Conservation (phyloP, 2,888 invertebrate species). For the Drosophila diplacantha region DNA sequence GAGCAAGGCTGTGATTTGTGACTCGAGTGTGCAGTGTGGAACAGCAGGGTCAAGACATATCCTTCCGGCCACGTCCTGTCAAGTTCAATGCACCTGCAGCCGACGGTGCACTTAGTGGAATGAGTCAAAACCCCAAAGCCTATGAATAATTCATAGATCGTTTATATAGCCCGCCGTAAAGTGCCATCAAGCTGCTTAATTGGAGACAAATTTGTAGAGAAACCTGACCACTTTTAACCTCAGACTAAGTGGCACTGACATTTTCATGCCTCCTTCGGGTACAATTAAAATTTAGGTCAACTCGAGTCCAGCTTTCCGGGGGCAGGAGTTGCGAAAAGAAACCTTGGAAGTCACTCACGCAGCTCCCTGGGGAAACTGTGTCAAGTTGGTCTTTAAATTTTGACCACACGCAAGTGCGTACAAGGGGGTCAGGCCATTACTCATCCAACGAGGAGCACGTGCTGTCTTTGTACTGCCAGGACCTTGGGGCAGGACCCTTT, state of each 20-base stretch:
- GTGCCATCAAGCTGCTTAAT: conserved; percentile 6
- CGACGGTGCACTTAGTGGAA: not conserved
- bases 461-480: conserved; percentile 40
- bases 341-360: conserved; percentile 27
- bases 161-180: not conserved
- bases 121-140: too few species aligned
- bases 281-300: conserved; percentile 37
- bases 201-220: not conserved
- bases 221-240: conserved; percentile 2
- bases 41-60: conserved; percentile 38
- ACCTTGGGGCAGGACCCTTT: conserved; percentile 40
- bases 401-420: conserved; percentile 50
- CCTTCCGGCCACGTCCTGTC: conserved; percentile 9
- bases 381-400: conserved; percentile 48
- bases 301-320: not conserved
- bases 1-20: conserved; percentile 13
- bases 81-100: conserved; percentile 45
- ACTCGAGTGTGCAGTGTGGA: conserved; percentile 17
- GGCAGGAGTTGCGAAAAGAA: conserved; percentile 19
- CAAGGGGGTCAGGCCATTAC: conserved; percentile 5
- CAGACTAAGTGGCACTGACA: conserved; percentile 35
- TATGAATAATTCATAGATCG: conserved; percentile 29
- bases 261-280: conserved; percentile 18
- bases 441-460: conserved; percentile 45
- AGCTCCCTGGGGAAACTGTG: conserved; percentile 52